phyloP scores from a whole-genome alignment of 2,888 invertebrate species.

The Sesia bembeciformis region DNA sequence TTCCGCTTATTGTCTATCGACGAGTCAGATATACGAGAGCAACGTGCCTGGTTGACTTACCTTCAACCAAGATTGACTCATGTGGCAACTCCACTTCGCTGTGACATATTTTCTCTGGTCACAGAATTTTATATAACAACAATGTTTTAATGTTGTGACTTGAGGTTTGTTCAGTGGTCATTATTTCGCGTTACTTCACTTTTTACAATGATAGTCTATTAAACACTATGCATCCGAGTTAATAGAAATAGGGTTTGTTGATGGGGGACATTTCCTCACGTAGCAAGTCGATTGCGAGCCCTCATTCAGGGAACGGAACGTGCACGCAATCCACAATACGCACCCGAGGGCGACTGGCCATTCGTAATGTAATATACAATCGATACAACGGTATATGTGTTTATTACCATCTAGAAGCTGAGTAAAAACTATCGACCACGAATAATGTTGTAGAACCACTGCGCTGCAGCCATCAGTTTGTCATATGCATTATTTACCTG shows the following conservation, averaged over 20 bases:
- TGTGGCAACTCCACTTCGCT: too few relatives aligned
- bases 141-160: too few relatives aligned
- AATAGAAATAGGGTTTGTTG: constrained; percentile 27
- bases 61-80: too few relatives aligned
- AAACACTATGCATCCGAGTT: constrained; percentile 12
- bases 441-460: constrained; percentile 1
- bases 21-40: constrained; percentile 8
- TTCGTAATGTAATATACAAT: constrained; percentile 17
- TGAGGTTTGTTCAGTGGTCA: neutral
- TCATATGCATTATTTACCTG: neutral
- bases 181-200: neutral
- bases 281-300: constrained; percentile 29
- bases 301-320: constrained; percentile 43
- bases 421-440: neutral
- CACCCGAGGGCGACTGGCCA: constrained; percentile 17
- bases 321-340: constrained; percentile 45
- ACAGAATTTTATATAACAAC: too few relatives aligned
- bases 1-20: constrained; percentile 29
- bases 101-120: too few relatives aligned
- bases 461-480: neutral
- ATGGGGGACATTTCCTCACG: constrained; percentile 45
- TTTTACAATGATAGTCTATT: neutral
- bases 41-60: too few relatives aligned
- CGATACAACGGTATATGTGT: constrained; percentile 11
- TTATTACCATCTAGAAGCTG: neutral